These are phyloP conservation scores for Leptinotarsa tumamoca DNA, from an alignment of 2,888 invertebrate species.

Conservation along the genomic window DNA sequence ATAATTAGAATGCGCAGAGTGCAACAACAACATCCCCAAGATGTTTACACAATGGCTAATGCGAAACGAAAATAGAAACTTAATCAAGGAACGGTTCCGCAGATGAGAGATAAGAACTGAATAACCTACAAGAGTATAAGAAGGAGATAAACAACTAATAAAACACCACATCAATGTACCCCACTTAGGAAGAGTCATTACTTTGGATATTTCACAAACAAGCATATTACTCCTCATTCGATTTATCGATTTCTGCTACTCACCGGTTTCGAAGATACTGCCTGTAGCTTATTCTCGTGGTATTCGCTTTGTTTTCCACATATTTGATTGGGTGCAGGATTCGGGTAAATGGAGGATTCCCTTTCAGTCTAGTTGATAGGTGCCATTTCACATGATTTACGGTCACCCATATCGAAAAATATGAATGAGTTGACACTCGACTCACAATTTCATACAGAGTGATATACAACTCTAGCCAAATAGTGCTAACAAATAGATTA, in stretches of 20 bases:
- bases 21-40: neutral
- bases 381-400: too few species aligned
- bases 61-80: neutral
- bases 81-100: slow-evolving; percentile 14
- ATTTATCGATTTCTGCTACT: slow-evolving; percentile 20
- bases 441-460: too few species aligned
- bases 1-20: neutral
- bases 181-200: slow-evolving; percentile 17
- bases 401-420: too few species aligned
- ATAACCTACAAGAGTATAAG: slow-evolving; percentile 7
- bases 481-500: too few species aligned
- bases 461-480: too few species aligned
- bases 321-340: slow-evolving; percentile 14
- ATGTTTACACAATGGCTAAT: slow-evolving; percentile 13
- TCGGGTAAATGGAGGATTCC: neutral
- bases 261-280: slow-evolving; percentile 3
- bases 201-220: slow-evolving; percentile 29
- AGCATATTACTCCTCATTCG: slow-evolving; percentile 15
- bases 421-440: too few species aligned
- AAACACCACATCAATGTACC: slow-evolving; percentile 24
- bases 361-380: too few species aligned
- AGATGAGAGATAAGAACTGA: slow-evolving; percentile 24
- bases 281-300: slow-evolving; percentile 15
- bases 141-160: slow-evolving; percentile 24
- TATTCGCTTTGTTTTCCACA: slow-evolving; percentile 20